Evolutionary conservation across 2,888 invertebrate species (phyloP).

Genomic region (Euzophera pinguis): DNA sequence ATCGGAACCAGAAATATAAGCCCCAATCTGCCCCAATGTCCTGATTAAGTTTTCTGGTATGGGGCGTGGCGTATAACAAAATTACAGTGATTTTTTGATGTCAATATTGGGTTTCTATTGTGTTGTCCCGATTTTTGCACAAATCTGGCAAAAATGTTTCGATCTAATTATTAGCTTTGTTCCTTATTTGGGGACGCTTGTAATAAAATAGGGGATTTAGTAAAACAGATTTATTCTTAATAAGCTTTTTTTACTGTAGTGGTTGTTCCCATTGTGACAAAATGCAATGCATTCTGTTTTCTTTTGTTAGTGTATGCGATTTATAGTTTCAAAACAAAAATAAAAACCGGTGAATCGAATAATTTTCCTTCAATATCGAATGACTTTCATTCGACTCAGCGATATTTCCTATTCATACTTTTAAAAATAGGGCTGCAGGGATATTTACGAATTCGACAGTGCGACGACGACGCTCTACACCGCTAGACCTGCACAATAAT

Average conservation of each 20-base stretch:
- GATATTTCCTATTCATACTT: too few relatives aligned
- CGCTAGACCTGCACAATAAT: too few relatives aligned
- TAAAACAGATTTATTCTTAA: conserved; percentile 42
- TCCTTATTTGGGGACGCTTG: conserved; percentile 37
- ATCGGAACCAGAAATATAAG: conserved; percentile 77
- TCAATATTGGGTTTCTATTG: conserved; percentile 62
- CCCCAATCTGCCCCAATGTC: conserved; percentile 57
- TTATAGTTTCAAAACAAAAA: background rate
- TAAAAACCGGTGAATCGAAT: too few relatives aligned
- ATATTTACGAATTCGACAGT: too few relatives aligned
- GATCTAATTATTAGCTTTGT: conserved; percentile 74
- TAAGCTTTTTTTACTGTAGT: conserved; percentile 46
- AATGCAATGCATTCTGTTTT: background rate
- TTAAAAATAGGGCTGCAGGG: too few relatives aligned
- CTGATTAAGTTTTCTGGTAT: conserved; percentile 71
- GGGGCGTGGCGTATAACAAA: conserved; percentile 60
- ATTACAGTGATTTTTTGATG: conserved; percentile 76
- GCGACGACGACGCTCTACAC: too few relatives aligned
- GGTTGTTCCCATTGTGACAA: conserved; percentile 29
- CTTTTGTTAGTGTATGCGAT: background rate
- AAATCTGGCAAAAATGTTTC: conserved; percentile 64
- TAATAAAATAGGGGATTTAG: conserved; percentile 43
- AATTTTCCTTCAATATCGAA: too few relatives aligned
- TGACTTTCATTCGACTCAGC: too few relatives aligned
- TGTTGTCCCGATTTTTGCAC: conserved; percentile 55